Conservation (phyloP, 2,797 vertebrate genomes). For the Coluber constrictor region DNA sequence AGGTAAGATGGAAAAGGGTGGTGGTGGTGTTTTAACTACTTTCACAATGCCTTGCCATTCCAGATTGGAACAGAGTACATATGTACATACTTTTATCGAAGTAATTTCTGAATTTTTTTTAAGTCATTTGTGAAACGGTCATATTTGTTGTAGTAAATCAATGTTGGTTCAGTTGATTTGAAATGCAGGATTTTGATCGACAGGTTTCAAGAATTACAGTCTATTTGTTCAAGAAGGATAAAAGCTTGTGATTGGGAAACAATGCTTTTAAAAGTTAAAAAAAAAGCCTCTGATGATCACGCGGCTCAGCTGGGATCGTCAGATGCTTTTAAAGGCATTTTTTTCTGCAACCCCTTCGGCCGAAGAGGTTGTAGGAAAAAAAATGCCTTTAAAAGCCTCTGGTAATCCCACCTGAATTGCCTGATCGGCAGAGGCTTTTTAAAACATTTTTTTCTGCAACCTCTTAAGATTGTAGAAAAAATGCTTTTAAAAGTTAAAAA, state of each 20-base stretch:
- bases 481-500: too few relatives aligned
- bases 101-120: not conserved
- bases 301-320: too few relatives aligned
- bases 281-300: too few relatives aligned
- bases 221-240: not conserved
- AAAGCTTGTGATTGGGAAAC: not conserved
- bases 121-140: not conserved
- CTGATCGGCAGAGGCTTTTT: too few relatives aligned
- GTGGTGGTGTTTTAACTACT: not conserved
- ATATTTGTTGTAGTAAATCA: not conserved
- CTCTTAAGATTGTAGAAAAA: too few relatives aligned
- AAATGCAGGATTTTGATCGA: not conserved
- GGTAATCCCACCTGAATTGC: too few relatives aligned
- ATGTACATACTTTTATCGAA: not conserved
- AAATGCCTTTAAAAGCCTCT: too few relatives aligned
- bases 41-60: not conserved
- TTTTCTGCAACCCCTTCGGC: too few relatives aligned
- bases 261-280: too few relatives aligned
- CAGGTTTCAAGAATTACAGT: not conserved
- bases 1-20: slow-evolving; percentile 74
- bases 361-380: too few relatives aligned
- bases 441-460: too few relatives aligned
- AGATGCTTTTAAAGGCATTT: too few relatives aligned
- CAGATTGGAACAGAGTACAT: not conserved
- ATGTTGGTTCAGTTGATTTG: not conserved